phyloP scores from a whole-genome alignment of 1,140 invertebrate genomes.

The Zaprionus gabonicus region DNA sequence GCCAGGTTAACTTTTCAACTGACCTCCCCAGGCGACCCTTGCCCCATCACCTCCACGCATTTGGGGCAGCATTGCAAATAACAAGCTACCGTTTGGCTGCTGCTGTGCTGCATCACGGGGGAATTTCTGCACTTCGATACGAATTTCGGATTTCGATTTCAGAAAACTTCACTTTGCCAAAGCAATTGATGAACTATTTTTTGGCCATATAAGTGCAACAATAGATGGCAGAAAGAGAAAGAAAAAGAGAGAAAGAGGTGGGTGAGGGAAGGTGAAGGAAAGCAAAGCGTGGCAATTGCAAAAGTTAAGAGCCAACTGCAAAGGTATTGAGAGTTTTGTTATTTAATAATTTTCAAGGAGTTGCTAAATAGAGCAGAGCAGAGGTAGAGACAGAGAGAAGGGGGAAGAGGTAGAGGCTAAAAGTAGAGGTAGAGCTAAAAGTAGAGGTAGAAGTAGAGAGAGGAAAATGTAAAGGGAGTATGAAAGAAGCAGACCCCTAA shows the following conservation, averaged over 20 bases:
- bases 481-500: not conserved
- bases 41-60: constrained; percentile 18
- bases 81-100: constrained; percentile 14
- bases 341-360: constrained; percentile 1
- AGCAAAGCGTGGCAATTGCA: not conserved
- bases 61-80: constrained; percentile 57
- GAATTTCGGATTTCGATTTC: constrained; percentile 61
- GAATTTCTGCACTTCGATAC: constrained; percentile 28
- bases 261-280: not conserved
- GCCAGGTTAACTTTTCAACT: constrained; percentile 62
- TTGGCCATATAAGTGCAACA: constrained; percentile 28
- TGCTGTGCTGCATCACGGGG: not conserved
- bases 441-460: no score
- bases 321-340: not conserved
- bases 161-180: constrained; percentile 41
- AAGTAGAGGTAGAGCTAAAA: no score
- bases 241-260: not conserved
- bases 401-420: no score
- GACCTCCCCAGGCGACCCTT: not conserved
- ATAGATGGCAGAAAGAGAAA: constrained; percentile 15
- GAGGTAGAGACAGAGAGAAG: not conserved
- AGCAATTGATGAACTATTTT: constrained; percentile 55
- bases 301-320: not conserved
- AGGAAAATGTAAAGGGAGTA: no score
- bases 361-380: not conserved